phyloP scores from a whole-genome alignment of 2,113 vertebrate species.

The Shinisaurus crocodilurus region DNA sequence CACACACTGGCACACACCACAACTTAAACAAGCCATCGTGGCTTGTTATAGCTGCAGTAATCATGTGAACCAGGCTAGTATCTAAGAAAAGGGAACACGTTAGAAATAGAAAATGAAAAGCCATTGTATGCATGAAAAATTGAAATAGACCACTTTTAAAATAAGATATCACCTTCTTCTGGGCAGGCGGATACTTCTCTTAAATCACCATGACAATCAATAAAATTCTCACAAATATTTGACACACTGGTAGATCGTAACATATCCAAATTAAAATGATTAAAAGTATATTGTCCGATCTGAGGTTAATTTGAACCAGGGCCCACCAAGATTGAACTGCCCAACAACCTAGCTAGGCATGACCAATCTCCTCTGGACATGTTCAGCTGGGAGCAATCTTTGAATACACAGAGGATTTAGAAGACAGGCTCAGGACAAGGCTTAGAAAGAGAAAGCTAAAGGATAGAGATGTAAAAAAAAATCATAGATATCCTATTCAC shows the following conservation, averaged over 20 bases:
- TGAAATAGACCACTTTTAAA: neutral
- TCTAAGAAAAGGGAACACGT: neutral
- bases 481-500: neutral
- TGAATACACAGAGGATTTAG: neutral
- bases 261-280: neutral
- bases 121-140: neutral
- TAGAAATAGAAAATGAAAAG: constrained; percentile 1
- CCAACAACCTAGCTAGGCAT: neutral
- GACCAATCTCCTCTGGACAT: neutral
- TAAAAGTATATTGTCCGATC: neutral
- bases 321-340: neutral
- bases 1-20: too few relatives aligned
- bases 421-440: neutral
- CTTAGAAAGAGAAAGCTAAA: neutral
- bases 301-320: neutral
- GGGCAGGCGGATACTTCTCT: neutral
- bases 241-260: neutral
- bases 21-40: too few relatives aligned
- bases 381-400: neutral
- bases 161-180: neutral
- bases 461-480: neutral
- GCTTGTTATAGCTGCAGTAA: too few relatives aligned
- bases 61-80: neutral
- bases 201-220: neutral
- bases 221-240: neutral